Conservation (phyloP, 2,797 vertebrate genomes). For the Cetoscarus ocellatus region DNA sequence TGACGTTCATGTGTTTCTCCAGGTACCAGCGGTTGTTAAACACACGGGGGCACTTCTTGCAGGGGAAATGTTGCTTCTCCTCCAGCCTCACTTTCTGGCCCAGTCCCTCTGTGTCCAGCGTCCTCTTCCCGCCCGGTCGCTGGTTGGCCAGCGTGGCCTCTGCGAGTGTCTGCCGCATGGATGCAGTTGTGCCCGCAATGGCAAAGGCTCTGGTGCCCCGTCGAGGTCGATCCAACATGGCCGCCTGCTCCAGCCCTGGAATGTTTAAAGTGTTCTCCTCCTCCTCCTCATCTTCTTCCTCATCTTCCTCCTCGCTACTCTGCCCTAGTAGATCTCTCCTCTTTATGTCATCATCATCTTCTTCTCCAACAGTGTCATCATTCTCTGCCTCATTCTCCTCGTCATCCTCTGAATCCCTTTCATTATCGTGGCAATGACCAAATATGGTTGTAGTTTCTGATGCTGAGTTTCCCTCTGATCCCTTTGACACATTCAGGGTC, state of each 20-base stretch:
- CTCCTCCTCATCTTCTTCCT: slow-evolving; percentile 80
- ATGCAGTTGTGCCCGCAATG: slow-evolving; percentile 73
- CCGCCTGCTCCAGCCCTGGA: slow-evolving; percentile 74
- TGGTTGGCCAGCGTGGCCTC: slow-evolving; percentile 78
- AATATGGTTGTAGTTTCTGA: slow-evolving; percentile 76
- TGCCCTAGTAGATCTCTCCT: slow-evolving; percentile 62
- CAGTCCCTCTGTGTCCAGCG: slow-evolving; percentile 82
- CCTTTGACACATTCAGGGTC: slow-evolving; percentile 96
- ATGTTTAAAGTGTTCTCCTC: slow-evolving; percentile 82
- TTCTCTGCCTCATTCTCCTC: slow-evolving; percentile 81
- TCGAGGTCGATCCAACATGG: slow-evolving; percentile 72
- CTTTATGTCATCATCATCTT: slow-evolving; percentile 69
- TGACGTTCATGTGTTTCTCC: slow-evolving; percentile 99
- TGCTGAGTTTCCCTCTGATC: slow-evolving; percentile 86
- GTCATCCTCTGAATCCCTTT: slow-evolving; percentile 74
- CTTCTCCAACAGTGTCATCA: slow-evolving; percentile 80
- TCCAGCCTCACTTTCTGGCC: slow-evolving; percentile 95
- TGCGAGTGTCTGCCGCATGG: slow-evolving; percentile 74
- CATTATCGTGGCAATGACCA: slow-evolving; percentile 69
- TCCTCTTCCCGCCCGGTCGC: slow-evolving; percentile 80
- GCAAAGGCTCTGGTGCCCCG: slow-evolving; percentile 75
- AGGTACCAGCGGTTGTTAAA: slow-evolving; percentile 99
- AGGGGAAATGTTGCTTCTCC: slow-evolving; percentile 95
- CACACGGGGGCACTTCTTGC: slow-evolving; percentile 95
- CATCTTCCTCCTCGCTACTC: slow-evolving; percentile 79